phyloP scores from a whole-genome alignment of 1,140 invertebrate genomes.

The Physella acuta region DNA sequence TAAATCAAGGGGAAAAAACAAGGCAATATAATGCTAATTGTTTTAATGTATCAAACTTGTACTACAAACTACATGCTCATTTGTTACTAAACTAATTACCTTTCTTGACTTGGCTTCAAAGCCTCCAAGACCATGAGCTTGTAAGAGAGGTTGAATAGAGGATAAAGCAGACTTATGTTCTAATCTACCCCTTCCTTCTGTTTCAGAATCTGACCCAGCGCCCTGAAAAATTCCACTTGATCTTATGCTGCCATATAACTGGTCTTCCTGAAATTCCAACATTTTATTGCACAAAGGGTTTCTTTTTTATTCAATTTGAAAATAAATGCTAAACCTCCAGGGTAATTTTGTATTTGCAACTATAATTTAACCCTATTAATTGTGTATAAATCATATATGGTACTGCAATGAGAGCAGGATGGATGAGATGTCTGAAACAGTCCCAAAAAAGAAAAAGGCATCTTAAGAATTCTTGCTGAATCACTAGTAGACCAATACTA shows the following conservation, averaged over 20 bases:
- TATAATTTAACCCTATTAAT: no score
- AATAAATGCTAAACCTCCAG: no score
- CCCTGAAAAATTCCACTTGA: constrained; percentile 27
- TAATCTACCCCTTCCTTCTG: constrained; percentile 21
- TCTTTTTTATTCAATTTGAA: no score
- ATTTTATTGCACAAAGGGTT: no score
- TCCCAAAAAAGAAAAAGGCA: no score
- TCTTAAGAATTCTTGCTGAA: no score
- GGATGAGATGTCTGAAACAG: no score
- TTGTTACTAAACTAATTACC: constrained; percentile 7
- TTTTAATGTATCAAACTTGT: background rate
- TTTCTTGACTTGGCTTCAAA: constrained; percentile 20
- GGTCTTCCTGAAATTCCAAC: constrained; percentile 43
- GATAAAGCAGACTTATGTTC: constrained; percentile 34
- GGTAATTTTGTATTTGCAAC: no score
- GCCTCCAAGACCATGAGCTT: constrained; percentile 32
- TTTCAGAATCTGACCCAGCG: constrained; percentile 26
- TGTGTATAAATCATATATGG: no score
- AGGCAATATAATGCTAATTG: background rate
- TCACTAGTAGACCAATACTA: no score
- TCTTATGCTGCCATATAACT: constrained; percentile 39
- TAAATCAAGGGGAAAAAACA: background rate
- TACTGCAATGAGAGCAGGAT: no score
- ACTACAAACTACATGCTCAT: no score
- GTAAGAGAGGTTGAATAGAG: constrained; percentile 38